These are phyloP conservation scores for Allygus modestus DNA, from an alignment of 2,888 invertebrate genomes.

Conservation along the genomic window DNA sequence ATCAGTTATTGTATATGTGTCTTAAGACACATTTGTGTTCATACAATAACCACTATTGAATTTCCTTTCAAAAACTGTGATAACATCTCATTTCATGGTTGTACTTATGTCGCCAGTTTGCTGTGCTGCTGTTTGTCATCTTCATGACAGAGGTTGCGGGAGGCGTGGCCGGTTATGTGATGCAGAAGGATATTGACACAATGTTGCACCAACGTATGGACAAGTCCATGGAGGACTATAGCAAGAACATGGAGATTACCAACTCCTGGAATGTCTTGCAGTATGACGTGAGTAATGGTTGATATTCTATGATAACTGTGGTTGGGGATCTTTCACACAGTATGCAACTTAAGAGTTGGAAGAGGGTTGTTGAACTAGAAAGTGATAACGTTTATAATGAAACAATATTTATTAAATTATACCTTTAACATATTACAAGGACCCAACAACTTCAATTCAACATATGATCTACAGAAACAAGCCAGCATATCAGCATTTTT, in stretches of 20 bases:
- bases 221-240: conserved; percentile 84
- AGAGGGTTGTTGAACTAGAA: conserved; percentile 71
- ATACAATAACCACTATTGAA: too few species aligned
- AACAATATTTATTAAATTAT: too few species aligned
- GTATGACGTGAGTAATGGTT: conserved; percentile 82
- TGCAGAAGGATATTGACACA: conserved; percentile 82
- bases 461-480: too few species aligned
- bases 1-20: too few species aligned
- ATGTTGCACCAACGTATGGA: conserved; percentile 85
- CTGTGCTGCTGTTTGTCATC: conserved; percentile 86
- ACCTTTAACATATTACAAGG: neutral
- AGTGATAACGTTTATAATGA: too few species aligned
- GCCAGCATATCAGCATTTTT: too few species aligned
- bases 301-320: too few species aligned
- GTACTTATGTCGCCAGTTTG: conserved; percentile 78
- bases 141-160: conserved; percentile 90
- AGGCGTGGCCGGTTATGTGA: conserved; percentile 89
- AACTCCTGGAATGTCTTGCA: conserved; percentile 92
- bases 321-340: too few species aligned
- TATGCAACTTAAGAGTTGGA: too few species aligned
- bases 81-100: too few species aligned
- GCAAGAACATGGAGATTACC: conserved; percentile 79
- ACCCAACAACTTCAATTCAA: neutral
- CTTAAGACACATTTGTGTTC: too few species aligned
- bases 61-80: too few species aligned